Percentiles rank a stretch among this genome's conserved stretches.
Evolutionary conservation across 2,888 invertebrate species (phyloP).

Genomic region (Anarsia innoxiella): DNA sequence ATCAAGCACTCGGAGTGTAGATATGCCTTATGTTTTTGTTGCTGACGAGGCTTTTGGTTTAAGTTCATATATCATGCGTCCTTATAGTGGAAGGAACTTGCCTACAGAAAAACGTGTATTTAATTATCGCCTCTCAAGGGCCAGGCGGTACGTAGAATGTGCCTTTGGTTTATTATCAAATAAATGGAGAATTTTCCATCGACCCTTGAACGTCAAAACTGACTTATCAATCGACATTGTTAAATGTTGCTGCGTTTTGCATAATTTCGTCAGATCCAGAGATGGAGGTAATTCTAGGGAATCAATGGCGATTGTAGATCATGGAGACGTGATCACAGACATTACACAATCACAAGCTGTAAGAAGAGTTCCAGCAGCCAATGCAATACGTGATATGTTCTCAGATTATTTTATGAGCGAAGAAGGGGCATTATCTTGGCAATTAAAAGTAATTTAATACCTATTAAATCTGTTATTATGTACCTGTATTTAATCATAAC

Average conservation of each 20-base stretch:
- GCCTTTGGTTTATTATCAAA: slow-evolving; percentile 1
- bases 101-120: neutral
- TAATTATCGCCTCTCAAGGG: neutral
- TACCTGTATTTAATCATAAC: too few species aligned
- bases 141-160: neutral
- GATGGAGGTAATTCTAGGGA: too few species aligned
- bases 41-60: slow-evolving; percentile 1
- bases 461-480: too few species aligned
- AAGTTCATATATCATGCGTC: neutral
- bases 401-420: neutral
- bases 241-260: neutral
- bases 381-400: neutral
- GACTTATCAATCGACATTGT: neutral
- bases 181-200: slow-evolving; percentile 2
- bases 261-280: neutral
- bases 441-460: neutral
- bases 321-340: too few species aligned
- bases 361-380: too few species aligned
- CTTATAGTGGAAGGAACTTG: neutral
- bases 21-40: neutral
- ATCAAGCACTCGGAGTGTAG: neutral
- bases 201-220: neutral
- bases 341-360: too few species aligned
- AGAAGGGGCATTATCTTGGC: neutral
- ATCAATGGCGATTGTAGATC: too few species aligned